Base-by-base conservation (phyloP, 2,113 vertebrate species). In the Cephalopterus ornatus region DNA sequence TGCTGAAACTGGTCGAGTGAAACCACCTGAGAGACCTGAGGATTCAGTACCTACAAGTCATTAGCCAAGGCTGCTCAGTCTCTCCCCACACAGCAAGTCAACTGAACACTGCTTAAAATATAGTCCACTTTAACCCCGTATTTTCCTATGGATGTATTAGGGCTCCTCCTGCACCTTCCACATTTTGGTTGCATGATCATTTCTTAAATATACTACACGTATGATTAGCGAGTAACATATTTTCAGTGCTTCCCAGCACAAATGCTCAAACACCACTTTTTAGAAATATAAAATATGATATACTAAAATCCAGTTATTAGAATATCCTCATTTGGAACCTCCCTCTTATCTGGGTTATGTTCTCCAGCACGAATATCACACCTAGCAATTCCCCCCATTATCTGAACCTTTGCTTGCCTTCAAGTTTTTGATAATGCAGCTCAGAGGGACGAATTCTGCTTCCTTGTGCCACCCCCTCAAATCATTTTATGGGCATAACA, bases 11-110 rank as follows among this genome's bases (percentile, higher is more conserved):
- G 98, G 98, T 98, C 97, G 98, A 98, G 98, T 98, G 98, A 98
- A 99, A 98, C 98, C 99, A 99, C 99, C 99, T 99, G 99, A 99
- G 99, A 99, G 98, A 98, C 98, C 98, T 97, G 98, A 98, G 98
- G 98, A 98, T 98, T 98, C 98, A 97, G 98, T 98, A 98, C 98
- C 99, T 99, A 98, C 98, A 98, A 99, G 98, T 99, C 99, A 99
- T 99, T 99, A 99, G 99, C 98, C 97, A 97, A 98, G 97, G 98
- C 98, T 97, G 97, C 98, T 98, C 98, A 98, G 97, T 96, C 98
- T 97, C 96, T 97, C 96, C 92, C 93, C 62, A 91, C 97, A 98
- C 96, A 98, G 97, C 98, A 98, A 98, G 98, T 98, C 98, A 98
- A 97, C 97, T 94, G 97, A 98, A 97, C 96, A 92, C 95, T 96